Conservation (phyloP, 2,888 invertebrate species). For the Graphium colonna region DNA sequence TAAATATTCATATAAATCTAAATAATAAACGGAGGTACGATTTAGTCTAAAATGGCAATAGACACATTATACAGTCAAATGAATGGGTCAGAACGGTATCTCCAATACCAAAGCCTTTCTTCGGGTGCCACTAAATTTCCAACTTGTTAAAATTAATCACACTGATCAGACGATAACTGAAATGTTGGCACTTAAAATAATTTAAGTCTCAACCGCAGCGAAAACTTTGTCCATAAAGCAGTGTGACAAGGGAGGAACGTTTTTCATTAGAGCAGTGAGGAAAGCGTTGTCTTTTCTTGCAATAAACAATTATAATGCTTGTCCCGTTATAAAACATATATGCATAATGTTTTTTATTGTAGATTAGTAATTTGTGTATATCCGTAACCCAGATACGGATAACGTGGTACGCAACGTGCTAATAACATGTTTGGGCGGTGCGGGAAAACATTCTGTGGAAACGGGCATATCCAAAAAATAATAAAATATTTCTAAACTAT, state of each 20-base stretch:
- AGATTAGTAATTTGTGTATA: too few species aligned
- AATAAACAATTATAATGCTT: conserved; percentile 23
- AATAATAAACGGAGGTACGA: background rate
- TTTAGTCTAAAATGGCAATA: too few species aligned
- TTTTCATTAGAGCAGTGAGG: conserved; percentile 18
- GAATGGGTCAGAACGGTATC: too few species aligned
- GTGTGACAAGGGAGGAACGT: conserved; percentile 12
- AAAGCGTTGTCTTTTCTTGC: conserved; percentile 11
- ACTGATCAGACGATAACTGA: conserved; percentile 15
- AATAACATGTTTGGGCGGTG: too few species aligned
- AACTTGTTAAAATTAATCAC: conserved; percentile 12
- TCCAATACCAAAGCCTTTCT: too few species aligned
- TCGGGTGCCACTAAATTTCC: conserved; percentile 1
- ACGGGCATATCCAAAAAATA: too few species aligned
- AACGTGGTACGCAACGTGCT: too few species aligned
- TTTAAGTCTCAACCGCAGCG: conserved; percentile 16
- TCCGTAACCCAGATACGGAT: too few species aligned
- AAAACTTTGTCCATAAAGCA: conserved; percentile 20
- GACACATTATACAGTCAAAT: too few species aligned
- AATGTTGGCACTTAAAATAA: conserved; percentile 22
- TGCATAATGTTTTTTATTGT: too few species aligned
- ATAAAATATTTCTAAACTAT: too few species aligned
- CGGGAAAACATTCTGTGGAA: too few species aligned
- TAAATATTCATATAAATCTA: background rate
- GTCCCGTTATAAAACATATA: conserved; percentile 8